Evolutionary conservation across 2,797 vertebrate genomes (phyloP).

Genomic region (Scolopax rusticola): DNA sequence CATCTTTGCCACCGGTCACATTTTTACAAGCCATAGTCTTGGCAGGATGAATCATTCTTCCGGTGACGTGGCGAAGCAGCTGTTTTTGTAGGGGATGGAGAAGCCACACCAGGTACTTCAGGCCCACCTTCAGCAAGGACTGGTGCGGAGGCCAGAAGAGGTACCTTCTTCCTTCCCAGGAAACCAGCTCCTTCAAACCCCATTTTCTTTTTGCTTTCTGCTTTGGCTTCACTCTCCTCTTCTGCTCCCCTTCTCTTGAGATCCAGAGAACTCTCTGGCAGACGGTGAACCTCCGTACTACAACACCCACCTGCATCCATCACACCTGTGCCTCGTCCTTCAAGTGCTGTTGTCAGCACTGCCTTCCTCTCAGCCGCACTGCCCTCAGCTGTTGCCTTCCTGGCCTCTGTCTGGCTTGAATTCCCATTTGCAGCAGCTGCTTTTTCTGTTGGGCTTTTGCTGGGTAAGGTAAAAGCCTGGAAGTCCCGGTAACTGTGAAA

Average conservation of each 20-base stretch:
- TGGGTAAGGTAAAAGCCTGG: slow-evolving; percentile 86
- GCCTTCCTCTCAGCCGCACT: slow-evolving; percentile 75
- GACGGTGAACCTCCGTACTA: slow-evolving; percentile 73
- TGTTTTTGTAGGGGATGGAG: slow-evolving; percentile 92
- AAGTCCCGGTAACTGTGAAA: slow-evolving; percentile 95
- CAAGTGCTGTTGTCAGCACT: slow-evolving; percentile 58
- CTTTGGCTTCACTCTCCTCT: slow-evolving; percentile 86
- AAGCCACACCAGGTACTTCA: slow-evolving; percentile 88
- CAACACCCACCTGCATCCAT: slow-evolving; percentile 58
- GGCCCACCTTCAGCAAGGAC: slow-evolving; percentile 83
- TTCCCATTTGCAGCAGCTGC: slow-evolving; percentile 61
- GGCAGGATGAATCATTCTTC: slow-evolving; percentile 85
- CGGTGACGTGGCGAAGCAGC: slow-evolving; percentile 90
- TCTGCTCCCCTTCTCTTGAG: slow-evolving; percentile 84
- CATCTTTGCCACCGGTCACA: background rate
- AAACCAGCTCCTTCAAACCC: slow-evolving; percentile 90
- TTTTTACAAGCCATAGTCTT: slow-evolving; percentile 84
- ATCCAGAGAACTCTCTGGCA: slow-evolving; percentile 84
- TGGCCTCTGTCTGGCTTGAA: slow-evolving; percentile 77
- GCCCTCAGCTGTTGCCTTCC: slow-evolving; percentile 61
- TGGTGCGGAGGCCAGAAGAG: slow-evolving; percentile 85
- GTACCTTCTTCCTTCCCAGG: slow-evolving; percentile 89
- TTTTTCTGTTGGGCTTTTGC: slow-evolving; percentile 83
- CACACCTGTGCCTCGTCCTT: slow-evolving; percentile 76
- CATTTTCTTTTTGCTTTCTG: slow-evolving; percentile 87